These are phyloP conservation scores for Dasysyrphus tricinctus DNA, from an alignment of 2,888 invertebrate species.

Conservation along the genomic window DNA sequence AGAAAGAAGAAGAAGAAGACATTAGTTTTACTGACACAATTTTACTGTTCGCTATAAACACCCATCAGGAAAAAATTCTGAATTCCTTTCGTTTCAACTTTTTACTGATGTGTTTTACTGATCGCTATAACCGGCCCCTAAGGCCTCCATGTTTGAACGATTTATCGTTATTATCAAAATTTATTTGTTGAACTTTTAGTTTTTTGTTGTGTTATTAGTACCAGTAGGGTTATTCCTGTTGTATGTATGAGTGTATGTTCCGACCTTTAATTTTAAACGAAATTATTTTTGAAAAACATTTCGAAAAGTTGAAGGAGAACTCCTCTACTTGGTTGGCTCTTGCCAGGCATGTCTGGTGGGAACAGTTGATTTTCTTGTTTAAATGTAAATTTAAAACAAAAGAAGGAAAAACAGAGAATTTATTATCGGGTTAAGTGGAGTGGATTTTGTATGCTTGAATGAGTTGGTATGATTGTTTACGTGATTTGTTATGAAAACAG, in stretches of 20 bases:
- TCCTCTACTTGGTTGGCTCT: constrained; percentile 12
- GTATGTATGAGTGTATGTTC: not conserved
- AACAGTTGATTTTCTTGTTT: constrained; percentile 61
- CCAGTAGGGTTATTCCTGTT: not conserved
- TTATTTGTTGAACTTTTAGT: constrained; percentile 40
- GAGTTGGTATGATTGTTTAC: constrained; percentile 18
- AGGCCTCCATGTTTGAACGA: not conserved
- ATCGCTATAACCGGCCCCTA: too few relatives aligned
- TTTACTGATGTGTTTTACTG: too few relatives aligned
- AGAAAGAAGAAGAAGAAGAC: too few relatives aligned
- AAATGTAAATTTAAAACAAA: constrained; percentile 61
- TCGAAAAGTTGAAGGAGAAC: constrained; percentile 59
- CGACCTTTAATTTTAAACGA: constrained; percentile 37
- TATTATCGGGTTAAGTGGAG: constrained; percentile 37
- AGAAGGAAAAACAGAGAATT: constrained; percentile 35
- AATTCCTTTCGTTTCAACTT: too few relatives aligned
- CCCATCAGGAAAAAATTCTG: too few relatives aligned
- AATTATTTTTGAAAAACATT: constrained; percentile 21
- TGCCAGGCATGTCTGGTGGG: constrained; percentile 11
- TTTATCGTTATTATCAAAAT: constrained; percentile 14
- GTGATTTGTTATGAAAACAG: constrained; percentile 40
- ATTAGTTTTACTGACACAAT: too few relatives aligned
- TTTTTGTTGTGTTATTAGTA: constrained; percentile 2
- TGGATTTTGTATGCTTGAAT: constrained; percentile 32
- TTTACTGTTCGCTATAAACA: too few relatives aligned